Percentiles rank a stretch among this genome's conserved stretches.
Conservation (phyloP, 1,140 invertebrate species). For the Drosophila sucinea region DNA sequence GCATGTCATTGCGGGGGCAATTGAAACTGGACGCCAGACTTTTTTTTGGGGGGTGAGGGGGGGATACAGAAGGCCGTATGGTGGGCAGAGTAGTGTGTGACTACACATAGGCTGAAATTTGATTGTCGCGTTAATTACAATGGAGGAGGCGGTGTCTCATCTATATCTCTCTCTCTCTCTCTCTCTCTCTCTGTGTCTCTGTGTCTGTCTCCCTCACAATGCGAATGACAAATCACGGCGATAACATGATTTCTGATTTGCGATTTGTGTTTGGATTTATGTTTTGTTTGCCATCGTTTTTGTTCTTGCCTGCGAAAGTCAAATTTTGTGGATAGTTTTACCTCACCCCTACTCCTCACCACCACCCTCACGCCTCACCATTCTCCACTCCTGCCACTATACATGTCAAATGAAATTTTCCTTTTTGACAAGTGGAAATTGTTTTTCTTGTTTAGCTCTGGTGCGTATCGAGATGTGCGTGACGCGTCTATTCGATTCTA, state of each 20-base stretch:
- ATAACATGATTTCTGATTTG: slow-evolving; percentile 74
- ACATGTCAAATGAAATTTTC: slow-evolving; percentile 45
- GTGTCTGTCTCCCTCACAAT: background rate
- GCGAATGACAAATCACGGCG: slow-evolving; percentile 59
- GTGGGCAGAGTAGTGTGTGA: slow-evolving; percentile 20
- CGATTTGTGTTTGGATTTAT: slow-evolving; percentile 63
- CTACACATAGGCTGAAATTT: slow-evolving; percentile 45
- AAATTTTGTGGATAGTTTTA: slow-evolving; percentile 45
- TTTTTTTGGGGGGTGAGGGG: slow-evolving; percentile 42
- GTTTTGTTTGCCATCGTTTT: slow-evolving; percentile 25
- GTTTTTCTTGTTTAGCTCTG: slow-evolving; percentile 15
- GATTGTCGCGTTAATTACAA: slow-evolving; percentile 78
- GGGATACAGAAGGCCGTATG: slow-evolving; percentile 36
- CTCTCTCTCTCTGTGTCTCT: background rate
- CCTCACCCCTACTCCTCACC: too few species aligned
- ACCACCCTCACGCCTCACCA: background rate
- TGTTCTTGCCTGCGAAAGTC: slow-evolving; percentile 28
- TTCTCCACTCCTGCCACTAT: background rate
- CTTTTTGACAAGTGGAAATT: slow-evolving; percentile 35
- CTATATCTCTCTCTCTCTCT: slow-evolving; percentile 23
- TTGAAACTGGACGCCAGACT: slow-evolving; percentile 38
- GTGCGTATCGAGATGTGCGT: slow-evolving; percentile 17
- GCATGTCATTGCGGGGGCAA: slow-evolving; percentile 60
- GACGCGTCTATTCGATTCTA: slow-evolving; percentile 34
- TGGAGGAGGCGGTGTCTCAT: slow-evolving; percentile 14